Percentiles rank a stretch among this genome's conserved stretches.
Evolutionary conservation across 2,113 vertebrate species (phyloP).

Genomic region (Triplophysa siluroides): DNA sequence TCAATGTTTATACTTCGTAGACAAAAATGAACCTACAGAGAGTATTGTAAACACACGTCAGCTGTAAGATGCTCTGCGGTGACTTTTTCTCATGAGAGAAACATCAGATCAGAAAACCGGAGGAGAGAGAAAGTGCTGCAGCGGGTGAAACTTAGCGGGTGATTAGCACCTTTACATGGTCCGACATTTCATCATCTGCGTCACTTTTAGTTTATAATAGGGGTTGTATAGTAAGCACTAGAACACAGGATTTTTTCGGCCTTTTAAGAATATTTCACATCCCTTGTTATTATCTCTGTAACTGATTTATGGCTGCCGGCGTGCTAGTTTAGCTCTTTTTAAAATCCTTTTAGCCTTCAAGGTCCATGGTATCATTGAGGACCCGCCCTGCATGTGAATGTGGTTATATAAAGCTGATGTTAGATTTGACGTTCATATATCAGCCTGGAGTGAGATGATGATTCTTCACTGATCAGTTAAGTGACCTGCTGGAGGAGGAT

Average conservation of each 20-base stretch:
- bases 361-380: slow-evolving; percentile 20
- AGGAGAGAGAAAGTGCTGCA: neutral
- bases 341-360: slow-evolving; percentile 34
- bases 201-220: too few relatives aligned
- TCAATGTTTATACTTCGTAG: too few relatives aligned
- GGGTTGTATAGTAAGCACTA: neutral
- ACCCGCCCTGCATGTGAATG: slow-evolving; percentile 14
- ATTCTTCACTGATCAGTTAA: slow-evolving; percentile 13
- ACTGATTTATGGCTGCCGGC: slow-evolving; percentile 37
- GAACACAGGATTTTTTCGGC: slow-evolving; percentile 17
- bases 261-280: slow-evolving; percentile 27
- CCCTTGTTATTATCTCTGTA: slow-evolving; percentile 33
- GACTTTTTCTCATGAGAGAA: neutral
- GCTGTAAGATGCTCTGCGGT: neutral
- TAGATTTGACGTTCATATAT: slow-evolving; percentile 2
- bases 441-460: slow-evolving; percentile 24
- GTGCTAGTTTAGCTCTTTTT: slow-evolving; percentile 37
- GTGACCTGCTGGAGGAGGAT: slow-evolving; percentile 31
- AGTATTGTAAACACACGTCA: neutral
- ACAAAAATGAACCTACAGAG: too few relatives aligned
- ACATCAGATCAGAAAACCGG: slow-evolving; percentile 3
- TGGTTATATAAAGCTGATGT: slow-evolving; percentile 15
- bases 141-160: slow-evolving; percentile 16
- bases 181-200: too few relatives aligned
- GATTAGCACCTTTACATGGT: too few relatives aligned